Percentiles rank a stretch among this genome's conserved stretches.
Evolutionary conservation across 2,888 invertebrate species (phyloP).

Genomic region (Caenorhabditis uteleia): DNA sequence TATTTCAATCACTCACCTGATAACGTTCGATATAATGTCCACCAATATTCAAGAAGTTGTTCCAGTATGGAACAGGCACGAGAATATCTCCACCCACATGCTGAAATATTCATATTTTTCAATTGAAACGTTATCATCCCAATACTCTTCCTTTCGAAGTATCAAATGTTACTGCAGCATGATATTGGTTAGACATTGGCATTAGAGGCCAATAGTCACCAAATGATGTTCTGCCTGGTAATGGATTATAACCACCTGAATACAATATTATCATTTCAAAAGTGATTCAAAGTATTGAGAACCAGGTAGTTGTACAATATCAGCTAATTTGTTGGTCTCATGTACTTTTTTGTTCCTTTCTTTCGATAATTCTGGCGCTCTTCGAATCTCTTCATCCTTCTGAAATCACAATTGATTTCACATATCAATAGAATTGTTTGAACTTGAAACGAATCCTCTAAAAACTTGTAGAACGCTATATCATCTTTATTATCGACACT

Average conservation of each 20-base stretch:
- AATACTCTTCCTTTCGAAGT: slow-evolving; percentile 41
- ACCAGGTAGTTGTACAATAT: slow-evolving; percentile 34
- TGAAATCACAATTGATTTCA: slow-evolving; percentile 5
- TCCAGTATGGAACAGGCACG: slow-evolving; percentile 47
- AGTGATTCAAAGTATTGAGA: neutral
- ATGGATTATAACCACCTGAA: slow-evolving; percentile 44
- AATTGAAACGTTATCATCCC: neutral
- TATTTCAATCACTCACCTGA: slow-evolving; percentile 20
- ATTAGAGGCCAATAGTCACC: slow-evolving; percentile 51
- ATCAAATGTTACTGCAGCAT: slow-evolving; percentile 41
- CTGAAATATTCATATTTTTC: slow-evolving; percentile 12
- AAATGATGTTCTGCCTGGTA: slow-evolving; percentile 44
- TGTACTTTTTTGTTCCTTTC: slow-evolving; percentile 10
- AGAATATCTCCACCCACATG: slow-evolving; percentile 49
- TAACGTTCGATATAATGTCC: slow-evolving; percentile 48
- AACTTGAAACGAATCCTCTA: slow-evolving; percentile 30
- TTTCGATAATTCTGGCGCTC: slow-evolving; percentile 8
- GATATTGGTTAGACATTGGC: slow-evolving; percentile 49
- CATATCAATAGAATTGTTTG: neutral
- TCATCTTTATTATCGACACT: slow-evolving; percentile 12
- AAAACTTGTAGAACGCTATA: slow-evolving; percentile 21
- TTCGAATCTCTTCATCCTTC: slow-evolving; percentile 27
- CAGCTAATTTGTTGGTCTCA: slow-evolving; percentile 10
- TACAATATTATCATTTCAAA: neutral
- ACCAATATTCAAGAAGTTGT: slow-evolving; percentile 42